Conservation (phyloP, 2,797 vertebrate species). For the Esox lucius region DNA sequence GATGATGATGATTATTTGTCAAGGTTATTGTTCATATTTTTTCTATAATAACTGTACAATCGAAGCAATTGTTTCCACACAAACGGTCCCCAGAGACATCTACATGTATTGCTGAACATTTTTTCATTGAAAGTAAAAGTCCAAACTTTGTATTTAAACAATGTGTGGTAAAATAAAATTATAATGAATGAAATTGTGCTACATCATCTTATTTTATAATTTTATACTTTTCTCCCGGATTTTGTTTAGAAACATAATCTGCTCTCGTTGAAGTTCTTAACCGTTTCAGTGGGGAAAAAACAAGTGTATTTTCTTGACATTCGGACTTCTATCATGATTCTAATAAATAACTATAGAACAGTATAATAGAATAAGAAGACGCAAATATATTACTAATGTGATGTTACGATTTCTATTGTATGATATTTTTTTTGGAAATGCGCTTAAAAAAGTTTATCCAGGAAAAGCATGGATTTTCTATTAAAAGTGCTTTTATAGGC, state of each 20-base stretch:
- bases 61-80: slow-evolving; percentile 42
- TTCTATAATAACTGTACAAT: slow-evolving; percentile 65
- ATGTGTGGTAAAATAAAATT: slow-evolving; percentile 67
- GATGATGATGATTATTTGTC: slow-evolving; percentile 61
- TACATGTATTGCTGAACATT: slow-evolving; percentile 53
- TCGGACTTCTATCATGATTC: too few species aligned
- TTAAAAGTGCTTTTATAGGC: not conserved
- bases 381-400: too few species aligned
- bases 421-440: not conserved
- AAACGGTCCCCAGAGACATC: slow-evolving; percentile 43
- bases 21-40: slow-evolving; percentile 44
- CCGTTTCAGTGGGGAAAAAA: not conserved
- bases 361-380: too few species aligned
- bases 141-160: slow-evolving; percentile 71
- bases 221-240: not conserved
- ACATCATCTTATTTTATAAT: not conserved
- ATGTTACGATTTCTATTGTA: not conserved
- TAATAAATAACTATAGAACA: too few species aligned
- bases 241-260: not conserved
- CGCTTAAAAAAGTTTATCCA: not conserved
- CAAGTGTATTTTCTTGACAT: not conserved
- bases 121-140: slow-evolving; percentile 46
- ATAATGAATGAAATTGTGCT: slow-evolving; percentile 47
- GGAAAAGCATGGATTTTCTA: not conserved
- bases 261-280: not conserved